A percentile compares a stretch with the other conserved stretches of the same genome.
phyloP scores from a whole-genome alignment of 2,797 vertebrate genomes.

The Denticeps clupeoides region DNA sequence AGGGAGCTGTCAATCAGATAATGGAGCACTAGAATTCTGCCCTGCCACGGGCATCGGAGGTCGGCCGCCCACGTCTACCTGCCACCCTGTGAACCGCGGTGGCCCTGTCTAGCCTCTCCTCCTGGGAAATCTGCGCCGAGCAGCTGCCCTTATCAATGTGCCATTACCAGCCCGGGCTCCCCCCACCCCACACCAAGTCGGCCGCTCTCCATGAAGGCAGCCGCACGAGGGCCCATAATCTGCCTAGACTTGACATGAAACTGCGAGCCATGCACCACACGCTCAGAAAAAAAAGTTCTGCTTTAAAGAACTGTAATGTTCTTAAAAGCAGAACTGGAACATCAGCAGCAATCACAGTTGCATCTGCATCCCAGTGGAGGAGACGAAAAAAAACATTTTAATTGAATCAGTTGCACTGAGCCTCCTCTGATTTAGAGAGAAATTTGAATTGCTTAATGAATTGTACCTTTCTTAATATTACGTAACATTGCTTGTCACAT shows the following conservation, averaged over 20 bases:
- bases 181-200: conserved; percentile 35
- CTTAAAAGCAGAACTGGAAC: no score
- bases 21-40: conserved; percentile 46
- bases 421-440: no score
- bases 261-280: conserved; percentile 25
- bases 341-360: no score
- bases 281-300: no score
- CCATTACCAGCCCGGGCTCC: conserved; percentile 32
- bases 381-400: no score
- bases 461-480: no score
- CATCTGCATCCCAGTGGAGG: no score
- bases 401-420: no score
- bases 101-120: conserved; percentile 49
- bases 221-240: conserved; percentile 51
- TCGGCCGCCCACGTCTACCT: conserved; percentile 48
- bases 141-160: conserved; percentile 64
- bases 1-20: conserved; percentile 65
- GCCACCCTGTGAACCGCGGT: conserved; percentile 40
- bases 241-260: conserved; percentile 65
- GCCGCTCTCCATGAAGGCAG: conserved; percentile 56
- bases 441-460: no score
- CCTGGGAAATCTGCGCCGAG: conserved; percentile 66
- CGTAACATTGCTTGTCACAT: no score
- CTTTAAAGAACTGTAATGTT: no score
- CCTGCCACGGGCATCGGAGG: conserved; percentile 35